phyloP scores from a whole-genome alignment of 2,113 vertebrate species.

The Pelusios castaneus region DNA sequence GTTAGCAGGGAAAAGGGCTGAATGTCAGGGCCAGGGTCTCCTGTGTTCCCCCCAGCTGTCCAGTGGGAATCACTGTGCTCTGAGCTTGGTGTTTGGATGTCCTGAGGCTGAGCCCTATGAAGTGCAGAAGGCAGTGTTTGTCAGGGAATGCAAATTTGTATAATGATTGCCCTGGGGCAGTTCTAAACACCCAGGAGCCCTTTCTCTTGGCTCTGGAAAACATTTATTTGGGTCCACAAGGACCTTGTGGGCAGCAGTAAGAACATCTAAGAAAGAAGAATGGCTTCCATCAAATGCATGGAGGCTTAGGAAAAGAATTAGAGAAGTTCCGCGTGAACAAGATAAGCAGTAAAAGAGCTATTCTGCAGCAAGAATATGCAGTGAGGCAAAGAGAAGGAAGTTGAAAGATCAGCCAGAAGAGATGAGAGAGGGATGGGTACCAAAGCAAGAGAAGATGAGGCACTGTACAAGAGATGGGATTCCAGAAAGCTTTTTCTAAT shows the following conservation, averaged over 20 bases:
- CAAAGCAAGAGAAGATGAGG: neutral
- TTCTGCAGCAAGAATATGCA: neutral
- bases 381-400: neutral
- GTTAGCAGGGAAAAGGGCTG: neutral
- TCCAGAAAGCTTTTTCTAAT: neutral
- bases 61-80: neutral
- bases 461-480: neutral
- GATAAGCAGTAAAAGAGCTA: neutral
- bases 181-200: neutral
- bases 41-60: neutral
- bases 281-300: neutral
- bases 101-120: neutral
- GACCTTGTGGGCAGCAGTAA: neutral
- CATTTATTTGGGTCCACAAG: neutral
- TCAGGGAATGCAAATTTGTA: neutral
- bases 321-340: neutral
- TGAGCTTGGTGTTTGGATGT: neutral
- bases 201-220: neutral
- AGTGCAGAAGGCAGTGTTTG: neutral
- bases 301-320: neutral
- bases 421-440: neutral
- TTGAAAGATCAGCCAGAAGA: neutral
- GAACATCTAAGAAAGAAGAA: neutral
- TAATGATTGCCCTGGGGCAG: neutral
- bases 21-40: neutral